Percentiles rank a stretch among this genome's conserved stretches.
Evolutionary conservation across 2,888 invertebrate species (phyloP).

Genomic region (Drosophila prostipennis): DNA sequence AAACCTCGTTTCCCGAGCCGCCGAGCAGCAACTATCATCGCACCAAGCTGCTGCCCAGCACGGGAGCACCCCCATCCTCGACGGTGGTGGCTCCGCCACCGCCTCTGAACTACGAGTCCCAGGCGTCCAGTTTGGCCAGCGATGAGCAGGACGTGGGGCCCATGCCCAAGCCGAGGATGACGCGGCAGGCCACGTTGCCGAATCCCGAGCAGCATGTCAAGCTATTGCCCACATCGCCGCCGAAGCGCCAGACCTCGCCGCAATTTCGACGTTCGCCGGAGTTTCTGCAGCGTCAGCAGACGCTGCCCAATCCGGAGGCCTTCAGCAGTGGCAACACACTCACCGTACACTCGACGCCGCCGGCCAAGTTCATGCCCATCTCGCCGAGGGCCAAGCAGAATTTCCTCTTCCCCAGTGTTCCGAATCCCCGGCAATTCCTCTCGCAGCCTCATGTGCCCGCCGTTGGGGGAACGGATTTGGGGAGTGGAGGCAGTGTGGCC

Average conservation of each 20-base stretch:
- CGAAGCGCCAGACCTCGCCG: slow-evolving; percentile 83
- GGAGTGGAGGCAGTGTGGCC: slow-evolving; percentile 68
- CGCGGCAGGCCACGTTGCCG: slow-evolving; percentile 83
- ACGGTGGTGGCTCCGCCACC: slow-evolving; percentile 36
- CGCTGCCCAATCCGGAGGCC: slow-evolving; percentile 83
- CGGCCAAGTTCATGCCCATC: slow-evolving; percentile 82
- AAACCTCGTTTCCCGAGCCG: slow-evolving; percentile 82
- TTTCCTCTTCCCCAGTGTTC: slow-evolving; percentile 82
- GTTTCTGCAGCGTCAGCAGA: slow-evolving; percentile 82
- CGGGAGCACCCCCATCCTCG: slow-evolving; percentile 2
- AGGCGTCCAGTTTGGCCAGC: slow-evolving; percentile 62
- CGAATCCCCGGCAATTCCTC: slow-evolving; percentile 82
- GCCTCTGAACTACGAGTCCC: slow-evolving; percentile 67
- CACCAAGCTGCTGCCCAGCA: slow-evolving; percentile 77
- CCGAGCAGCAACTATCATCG: slow-evolving; percentile 64
- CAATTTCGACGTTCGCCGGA: slow-evolving; percentile 83
- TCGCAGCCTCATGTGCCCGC: slow-evolving; percentile 84
- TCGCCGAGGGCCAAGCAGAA: slow-evolving; percentile 83
- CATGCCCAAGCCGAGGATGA: slow-evolving; percentile 75
- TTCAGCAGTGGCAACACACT: slow-evolving; percentile 81
- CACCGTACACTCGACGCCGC: slow-evolving; percentile 77
- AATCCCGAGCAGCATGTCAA: slow-evolving; percentile 84
- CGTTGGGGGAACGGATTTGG: slow-evolving; percentile 74
- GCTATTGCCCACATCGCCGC: slow-evolving; percentile 83
- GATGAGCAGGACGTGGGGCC: slow-evolving; percentile 65